Conservation (phyloP, 2,113 vertebrate genomes). For the Lepisosteus oculatus region DNA sequence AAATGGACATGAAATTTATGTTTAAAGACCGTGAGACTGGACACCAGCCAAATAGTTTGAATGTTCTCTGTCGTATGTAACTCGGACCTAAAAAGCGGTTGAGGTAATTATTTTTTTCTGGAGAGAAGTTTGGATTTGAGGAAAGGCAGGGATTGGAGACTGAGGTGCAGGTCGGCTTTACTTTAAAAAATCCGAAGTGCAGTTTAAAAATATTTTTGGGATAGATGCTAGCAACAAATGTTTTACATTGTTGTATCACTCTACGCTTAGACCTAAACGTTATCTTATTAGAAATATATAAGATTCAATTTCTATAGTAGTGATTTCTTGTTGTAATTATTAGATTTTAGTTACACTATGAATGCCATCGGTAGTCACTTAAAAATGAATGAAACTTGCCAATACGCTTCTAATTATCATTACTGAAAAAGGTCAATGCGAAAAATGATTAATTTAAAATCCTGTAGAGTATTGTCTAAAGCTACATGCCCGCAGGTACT, state of each 20-base stretch:
- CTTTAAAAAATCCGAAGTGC: not conserved
- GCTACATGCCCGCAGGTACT: slow-evolving; percentile 1
- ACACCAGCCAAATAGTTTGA: slow-evolving; percentile 40
- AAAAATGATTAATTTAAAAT: not conserved
- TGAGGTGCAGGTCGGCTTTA: not conserved
- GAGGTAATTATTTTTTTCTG: slow-evolving; percentile 5
- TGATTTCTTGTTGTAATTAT: no score
- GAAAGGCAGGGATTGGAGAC: not conserved
- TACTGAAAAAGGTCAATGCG: not conserved
- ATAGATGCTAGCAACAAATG: no score
- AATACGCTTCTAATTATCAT: not conserved
- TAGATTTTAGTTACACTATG: no score
- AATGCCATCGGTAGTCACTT: no score
- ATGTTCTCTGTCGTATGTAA: slow-evolving; percentile 31
- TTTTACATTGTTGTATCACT: no score
- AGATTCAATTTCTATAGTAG: no score
- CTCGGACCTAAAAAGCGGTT: slow-evolving; percentile 19
- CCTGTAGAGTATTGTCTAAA: not conserved
- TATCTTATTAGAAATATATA: no score
- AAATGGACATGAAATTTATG: slow-evolving; percentile 24
- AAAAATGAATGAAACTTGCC: not conserved
- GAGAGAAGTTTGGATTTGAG: slow-evolving; percentile 15
- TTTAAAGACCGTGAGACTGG: slow-evolving; percentile 25
- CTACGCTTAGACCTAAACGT: no score
- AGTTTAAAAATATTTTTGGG: not conserved